Evolutionary conservation across 2,797 vertebrate species (phyloP).

Genomic region (Ispidina picta): DNA sequence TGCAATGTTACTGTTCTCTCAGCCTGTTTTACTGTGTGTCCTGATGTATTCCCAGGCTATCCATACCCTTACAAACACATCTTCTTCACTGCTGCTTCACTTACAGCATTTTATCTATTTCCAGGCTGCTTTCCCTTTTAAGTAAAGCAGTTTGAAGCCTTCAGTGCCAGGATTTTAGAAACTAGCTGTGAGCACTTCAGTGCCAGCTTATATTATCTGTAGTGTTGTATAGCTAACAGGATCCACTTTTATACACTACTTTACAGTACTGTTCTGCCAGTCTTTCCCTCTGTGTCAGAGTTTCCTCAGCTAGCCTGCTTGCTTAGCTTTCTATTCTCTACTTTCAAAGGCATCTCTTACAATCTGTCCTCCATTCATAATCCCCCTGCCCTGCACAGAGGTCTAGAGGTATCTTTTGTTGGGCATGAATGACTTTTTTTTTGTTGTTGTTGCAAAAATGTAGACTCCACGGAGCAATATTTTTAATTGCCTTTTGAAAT

Average conservation of each 20-base stretch:
- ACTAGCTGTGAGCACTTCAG: constrained; percentile 57
- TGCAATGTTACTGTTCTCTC: background rate
- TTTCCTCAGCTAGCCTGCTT: constrained; percentile 44
- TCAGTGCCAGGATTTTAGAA: constrained; percentile 49
- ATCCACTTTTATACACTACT: constrained; percentile 32
- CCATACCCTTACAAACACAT: constrained; percentile 17
- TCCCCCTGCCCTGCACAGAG: constrained; percentile 6
- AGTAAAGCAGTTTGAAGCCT: constrained; percentile 44
- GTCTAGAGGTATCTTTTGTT: constrained; percentile 33
- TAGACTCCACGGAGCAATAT: background rate
- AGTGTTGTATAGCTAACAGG: constrained; percentile 45
- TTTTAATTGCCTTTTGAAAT: constrained; percentile 61
- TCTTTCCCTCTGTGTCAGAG: constrained; percentile 45
- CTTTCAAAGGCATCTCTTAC: constrained; percentile 62
- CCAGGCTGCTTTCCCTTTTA: constrained; percentile 53
- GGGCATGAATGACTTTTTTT: constrained; percentile 6
- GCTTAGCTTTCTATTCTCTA: constrained; percentile 56
- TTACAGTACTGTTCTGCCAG: constrained; percentile 45
- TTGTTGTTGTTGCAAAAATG: constrained; percentile 37
- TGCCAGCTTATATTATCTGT: constrained; percentile 8
- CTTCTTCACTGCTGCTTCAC: constrained; percentile 25
- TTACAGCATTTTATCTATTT: constrained; percentile 61
- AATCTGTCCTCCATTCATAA: constrained; percentile 45
- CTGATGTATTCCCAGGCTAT: background rate
- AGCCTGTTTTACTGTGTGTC: background rate